A percentile compares a stretch with the other conserved stretches of the same genome.
phyloP scores from a whole-genome alignment of 2,113 vertebrate genomes.

The Tenrec ecaudatus region DNA sequence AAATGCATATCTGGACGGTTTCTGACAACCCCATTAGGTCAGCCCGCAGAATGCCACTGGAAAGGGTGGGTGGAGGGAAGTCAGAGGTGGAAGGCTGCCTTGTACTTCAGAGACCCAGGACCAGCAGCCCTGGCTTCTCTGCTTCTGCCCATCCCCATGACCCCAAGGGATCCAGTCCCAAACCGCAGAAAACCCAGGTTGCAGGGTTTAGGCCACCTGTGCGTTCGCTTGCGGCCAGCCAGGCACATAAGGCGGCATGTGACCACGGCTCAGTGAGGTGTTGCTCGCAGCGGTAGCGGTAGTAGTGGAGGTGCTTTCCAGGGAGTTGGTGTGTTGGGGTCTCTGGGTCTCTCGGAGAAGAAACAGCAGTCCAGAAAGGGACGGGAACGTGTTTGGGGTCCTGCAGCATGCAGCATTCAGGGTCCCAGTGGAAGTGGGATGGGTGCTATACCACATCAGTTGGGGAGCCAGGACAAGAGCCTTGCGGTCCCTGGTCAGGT shows the following conservation, averaged over 20 bases:
- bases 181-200: neutral
- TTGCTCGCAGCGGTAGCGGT: neutral
- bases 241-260: too few species aligned
- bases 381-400: neutral
- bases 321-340: neutral
- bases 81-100: neutral
- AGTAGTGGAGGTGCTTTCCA: fast-evolving
- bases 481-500: neutral
- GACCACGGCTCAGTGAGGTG: neutral
- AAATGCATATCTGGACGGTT: conserved; percentile 72
- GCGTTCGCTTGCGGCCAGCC: neutral
- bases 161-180: too few species aligned
- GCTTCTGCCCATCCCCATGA: neutral
- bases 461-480: neutral
- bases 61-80: conserved; percentile 56
- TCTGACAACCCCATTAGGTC: neutral
- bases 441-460: neutral
- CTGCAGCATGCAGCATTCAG: too few species aligned
- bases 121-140: neutral
- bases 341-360: neutral
- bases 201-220: neutral
- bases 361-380: neutral
- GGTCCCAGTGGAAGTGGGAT: too few species aligned
- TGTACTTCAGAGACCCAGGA: neutral
- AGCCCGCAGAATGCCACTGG: conserved; percentile 80